These are phyloP conservation scores for Ciconia nigra DNA, from an alignment of 2,797 vertebrate species.

Conservation along the genomic window DNA sequence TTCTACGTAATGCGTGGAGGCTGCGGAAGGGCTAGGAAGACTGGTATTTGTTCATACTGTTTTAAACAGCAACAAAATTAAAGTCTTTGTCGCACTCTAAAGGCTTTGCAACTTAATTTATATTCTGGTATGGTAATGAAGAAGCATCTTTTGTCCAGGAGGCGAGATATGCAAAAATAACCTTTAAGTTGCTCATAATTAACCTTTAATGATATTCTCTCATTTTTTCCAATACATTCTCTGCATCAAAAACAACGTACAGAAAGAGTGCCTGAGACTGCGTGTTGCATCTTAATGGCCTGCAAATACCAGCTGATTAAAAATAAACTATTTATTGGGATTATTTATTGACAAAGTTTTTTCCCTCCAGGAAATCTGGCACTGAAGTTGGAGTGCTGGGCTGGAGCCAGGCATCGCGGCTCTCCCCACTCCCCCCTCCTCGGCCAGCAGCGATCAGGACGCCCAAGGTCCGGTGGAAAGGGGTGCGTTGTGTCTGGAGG, in stretches of 20 bases:
- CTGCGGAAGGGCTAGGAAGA: not conserved
- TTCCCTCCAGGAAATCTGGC: not conserved
- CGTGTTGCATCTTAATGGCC: not conserved
- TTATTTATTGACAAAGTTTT: not conserved
- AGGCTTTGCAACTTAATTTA: constrained; percentile 65
- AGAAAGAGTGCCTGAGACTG: not conserved
- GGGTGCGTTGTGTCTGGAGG: not conserved
- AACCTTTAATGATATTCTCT: constrained; percentile 75
- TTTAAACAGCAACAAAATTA: constrained; percentile 32
- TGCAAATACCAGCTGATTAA: not conserved
- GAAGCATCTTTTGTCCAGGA: constrained; percentile 75
- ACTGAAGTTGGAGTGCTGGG: not conserved
- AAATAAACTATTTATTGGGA: not conserved
- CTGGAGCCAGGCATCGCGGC: fast-evolving
- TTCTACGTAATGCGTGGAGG: fast-evolving
- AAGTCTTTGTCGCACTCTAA: constrained; percentile 58
- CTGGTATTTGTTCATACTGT: not conserved
- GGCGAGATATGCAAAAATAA: constrained; percentile 77
- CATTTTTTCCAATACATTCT: constrained; percentile 33
- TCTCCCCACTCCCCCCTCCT: not conserved
- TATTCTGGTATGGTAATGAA: constrained; percentile 64
- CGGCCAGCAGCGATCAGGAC: not conserved
- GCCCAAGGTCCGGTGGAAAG: not conserved
- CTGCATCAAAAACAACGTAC: constrained; percentile 6
- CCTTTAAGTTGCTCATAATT: constrained; percentile 77